phyloP scores from a whole-genome alignment of 2,113 vertebrate species.

The Oreochromis tanganicae region DNA sequence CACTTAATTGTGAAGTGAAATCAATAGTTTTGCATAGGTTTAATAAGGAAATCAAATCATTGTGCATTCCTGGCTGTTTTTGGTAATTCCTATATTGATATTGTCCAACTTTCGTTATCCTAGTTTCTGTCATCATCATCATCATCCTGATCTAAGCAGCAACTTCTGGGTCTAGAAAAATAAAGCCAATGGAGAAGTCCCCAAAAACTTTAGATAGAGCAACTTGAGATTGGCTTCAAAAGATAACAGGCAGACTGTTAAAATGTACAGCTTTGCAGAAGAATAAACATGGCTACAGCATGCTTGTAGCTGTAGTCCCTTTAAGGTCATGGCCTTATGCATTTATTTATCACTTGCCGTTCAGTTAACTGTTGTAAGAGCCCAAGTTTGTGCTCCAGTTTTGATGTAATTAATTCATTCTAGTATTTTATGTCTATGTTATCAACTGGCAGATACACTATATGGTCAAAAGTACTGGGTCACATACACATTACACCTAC shows the following conservation, averaged over 20 bases:
- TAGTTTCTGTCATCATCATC: not conserved
- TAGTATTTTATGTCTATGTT: not conserved
- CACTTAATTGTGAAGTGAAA: not conserved
- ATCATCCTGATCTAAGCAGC: not conserved
- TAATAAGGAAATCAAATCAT: not conserved
- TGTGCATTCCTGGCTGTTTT: not conserved
- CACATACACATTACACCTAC: not conserved
- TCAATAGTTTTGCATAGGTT: not conserved
- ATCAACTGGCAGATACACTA: not conserved
- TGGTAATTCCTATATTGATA: not conserved
- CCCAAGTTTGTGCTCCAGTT: not conserved
- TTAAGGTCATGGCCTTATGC: rapidly evolving
- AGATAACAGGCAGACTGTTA: not conserved
- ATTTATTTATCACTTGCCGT: not conserved
- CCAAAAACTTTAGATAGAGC: not conserved
- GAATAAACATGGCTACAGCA: not conserved
- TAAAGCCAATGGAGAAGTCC: not conserved
- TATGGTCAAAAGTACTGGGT: not conserved
- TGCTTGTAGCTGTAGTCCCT: not conserved
- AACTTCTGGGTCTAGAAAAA: not conserved
- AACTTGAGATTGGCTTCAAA: not conserved
- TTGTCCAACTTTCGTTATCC: not conserved
- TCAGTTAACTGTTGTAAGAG: not conserved
- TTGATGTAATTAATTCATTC: rapidly evolving
- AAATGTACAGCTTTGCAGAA: not conserved